phyloP scores from a whole-genome alignment of 2,888 invertebrate genomes.

The Aricia artaxerxes region DNA sequence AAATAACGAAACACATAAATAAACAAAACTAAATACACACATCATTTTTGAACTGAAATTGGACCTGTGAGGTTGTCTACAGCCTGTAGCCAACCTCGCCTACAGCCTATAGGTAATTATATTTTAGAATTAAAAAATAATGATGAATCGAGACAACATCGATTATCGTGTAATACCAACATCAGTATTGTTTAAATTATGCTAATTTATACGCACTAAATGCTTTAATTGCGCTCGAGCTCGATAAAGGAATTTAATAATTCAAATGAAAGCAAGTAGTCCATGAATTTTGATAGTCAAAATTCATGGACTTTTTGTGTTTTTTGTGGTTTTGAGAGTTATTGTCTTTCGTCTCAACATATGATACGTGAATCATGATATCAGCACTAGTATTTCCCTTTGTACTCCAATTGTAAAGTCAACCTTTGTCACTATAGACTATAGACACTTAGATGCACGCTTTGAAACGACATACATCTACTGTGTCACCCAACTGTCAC shows the following conservation, averaged over 20 bases:
- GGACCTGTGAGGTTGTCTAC: too few species aligned
- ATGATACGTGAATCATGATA: neutral
- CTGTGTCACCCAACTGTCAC: neutral
- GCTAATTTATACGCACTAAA: constrained; percentile 18
- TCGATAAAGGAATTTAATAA: constrained; percentile 18
- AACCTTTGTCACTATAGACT: neutral
- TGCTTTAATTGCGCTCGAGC: constrained; percentile 1
- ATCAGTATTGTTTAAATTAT: constrained; percentile 4
- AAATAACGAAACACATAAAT: neutral
- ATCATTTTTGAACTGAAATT: too few species aligned
- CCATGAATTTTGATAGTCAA: constrained; percentile 1
- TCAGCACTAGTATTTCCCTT: neutral
- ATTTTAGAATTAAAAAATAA: neutral
- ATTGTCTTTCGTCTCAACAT: neutral
- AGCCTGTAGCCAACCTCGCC: too few species aligned
- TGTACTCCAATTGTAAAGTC: neutral
- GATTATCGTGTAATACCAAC: neutral
- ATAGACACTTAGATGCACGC: neutral
- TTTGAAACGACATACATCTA: neutral
- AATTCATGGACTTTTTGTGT: too few species aligned
- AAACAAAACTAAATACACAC: neutral
- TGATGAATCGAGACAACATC: neutral
- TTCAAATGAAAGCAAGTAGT: constrained; percentile 22
- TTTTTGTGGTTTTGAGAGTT: neutral
- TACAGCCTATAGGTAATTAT: neutral